Evolutionary conservation across 2,888 invertebrate species (phyloP).

Genomic region (Cheilosia scutellata): DNA sequence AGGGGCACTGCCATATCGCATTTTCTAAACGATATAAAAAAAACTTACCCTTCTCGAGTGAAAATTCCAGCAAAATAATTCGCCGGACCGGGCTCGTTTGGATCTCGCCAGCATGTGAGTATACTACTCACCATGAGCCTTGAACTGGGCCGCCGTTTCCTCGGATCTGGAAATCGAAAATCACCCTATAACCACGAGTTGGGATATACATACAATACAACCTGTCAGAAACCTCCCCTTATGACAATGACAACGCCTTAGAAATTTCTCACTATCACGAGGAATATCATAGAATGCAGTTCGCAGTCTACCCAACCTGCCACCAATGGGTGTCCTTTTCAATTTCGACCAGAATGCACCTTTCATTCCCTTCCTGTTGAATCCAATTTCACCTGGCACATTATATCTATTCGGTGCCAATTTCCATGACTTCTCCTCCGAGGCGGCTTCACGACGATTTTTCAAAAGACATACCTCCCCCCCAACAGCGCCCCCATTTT

Average conservation of each 20-base stretch:
- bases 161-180: slow-evolving; percentile 78
- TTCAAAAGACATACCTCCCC: not conserved
- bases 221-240: slow-evolving; percentile 80
- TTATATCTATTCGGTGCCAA: slow-evolving; percentile 80
- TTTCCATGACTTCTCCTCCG: slow-evolving; percentile 73
- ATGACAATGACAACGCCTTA: slow-evolving; percentile 73
- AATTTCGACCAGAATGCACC: slow-evolving; percentile 78
- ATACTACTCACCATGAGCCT: slow-evolving; percentile 78
- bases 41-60: not conserved
- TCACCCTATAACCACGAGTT: not conserved
- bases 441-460: not conserved
- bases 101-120: slow-evolving; percentile 78
- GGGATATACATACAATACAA: slow-evolving; percentile 23
- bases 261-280: slow-evolving; percentile 72
- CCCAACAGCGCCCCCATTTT: not conserved
- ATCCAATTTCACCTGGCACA: slow-evolving; percentile 72
- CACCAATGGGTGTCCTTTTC: slow-evolving; percentile 42
- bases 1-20: not conserved
- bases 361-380: slow-evolving; percentile 71
- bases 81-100: slow-evolving; percentile 79
- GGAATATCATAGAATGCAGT: slow-evolving; percentile 64
- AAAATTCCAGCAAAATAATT: slow-evolving; percentile 75
- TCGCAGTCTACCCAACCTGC: not conserved
- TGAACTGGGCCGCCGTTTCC: slow-evolving; percentile 77
- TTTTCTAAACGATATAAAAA: not conserved